phyloP scores from a whole-genome alignment of 2,888 invertebrate genomes.

The Agrochola lychnidis region DNA sequence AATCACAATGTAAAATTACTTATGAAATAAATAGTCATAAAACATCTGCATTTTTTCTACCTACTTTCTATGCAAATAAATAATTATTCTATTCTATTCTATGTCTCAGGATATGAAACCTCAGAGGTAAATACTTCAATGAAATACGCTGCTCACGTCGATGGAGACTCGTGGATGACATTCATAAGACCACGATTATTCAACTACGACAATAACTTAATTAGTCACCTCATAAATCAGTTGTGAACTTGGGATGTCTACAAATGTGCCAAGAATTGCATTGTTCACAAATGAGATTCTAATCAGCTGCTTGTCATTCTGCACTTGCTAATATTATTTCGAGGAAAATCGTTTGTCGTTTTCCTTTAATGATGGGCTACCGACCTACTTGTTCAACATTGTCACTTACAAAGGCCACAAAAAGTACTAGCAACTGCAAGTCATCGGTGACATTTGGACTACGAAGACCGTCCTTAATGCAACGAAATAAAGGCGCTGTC shows the following conservation, averaged over 20 bases:
- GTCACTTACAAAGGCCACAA: conserved; percentile 21
- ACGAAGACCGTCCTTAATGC: not conserved
- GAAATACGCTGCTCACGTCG: not conserved
- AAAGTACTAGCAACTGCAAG: not conserved
- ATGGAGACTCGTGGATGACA: not conserved
- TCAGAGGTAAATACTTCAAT: not conserved
- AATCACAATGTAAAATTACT: no score
- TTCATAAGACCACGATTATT: not conserved
- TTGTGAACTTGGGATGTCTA: conserved; percentile 46
- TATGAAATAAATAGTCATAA: no score
- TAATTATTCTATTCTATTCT: no score
- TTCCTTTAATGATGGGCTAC: conserved; percentile 34
- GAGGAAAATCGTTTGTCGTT: conserved; percentile 44
- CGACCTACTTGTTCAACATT: conserved; percentile 45
- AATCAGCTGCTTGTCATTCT: conserved; percentile 45
- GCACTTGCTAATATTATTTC: conserved; percentile 19
- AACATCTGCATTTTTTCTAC: no score
- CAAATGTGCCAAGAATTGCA: conserved; percentile 25
- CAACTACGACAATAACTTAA: conserved; percentile 20
- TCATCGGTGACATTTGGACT: not conserved
- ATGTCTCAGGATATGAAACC: not conserved
- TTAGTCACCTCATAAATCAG: conserved; percentile 22
- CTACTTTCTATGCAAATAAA: no score
- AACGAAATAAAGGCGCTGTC: not conserved
- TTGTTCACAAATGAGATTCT: conserved; percentile 46